phyloP scores from a whole-genome alignment of 1,140 invertebrate genomes.

The Trichogramma pretiosum region DNA sequence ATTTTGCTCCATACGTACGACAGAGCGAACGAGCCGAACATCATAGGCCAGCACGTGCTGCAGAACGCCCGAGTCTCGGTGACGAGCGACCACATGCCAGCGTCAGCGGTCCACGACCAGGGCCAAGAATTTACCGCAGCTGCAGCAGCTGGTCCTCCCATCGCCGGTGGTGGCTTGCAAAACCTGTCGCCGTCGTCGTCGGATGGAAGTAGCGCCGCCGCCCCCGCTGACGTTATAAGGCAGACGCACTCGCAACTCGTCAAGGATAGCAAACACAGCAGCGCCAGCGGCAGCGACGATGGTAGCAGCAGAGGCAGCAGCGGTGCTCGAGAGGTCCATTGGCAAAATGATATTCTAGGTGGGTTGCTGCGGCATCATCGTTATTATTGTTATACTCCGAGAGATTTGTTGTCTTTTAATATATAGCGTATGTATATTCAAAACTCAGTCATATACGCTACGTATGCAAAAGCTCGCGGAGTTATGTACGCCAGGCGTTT shows the following conservation, averaged over 20 bases:
- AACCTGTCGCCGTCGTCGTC: constrained; percentile 23
- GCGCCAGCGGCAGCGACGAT: too few relatives aligned
- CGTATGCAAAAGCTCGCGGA: too few relatives aligned
- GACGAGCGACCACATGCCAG: constrained; percentile 23
- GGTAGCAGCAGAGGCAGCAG: constrained; percentile 33
- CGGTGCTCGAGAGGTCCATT: constrained; percentile 32
- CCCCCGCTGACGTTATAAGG: constrained; percentile 22
- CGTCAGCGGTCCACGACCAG: constrained; percentile 8
- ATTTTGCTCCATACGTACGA: background rate
- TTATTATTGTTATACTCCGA: too few relatives aligned
- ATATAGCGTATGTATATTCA: too few relatives aligned
- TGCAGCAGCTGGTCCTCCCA: too few relatives aligned
- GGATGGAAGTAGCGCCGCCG: constrained; percentile 23
- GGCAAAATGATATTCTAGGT: constrained; percentile 28
- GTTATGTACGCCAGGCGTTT: too few relatives aligned
- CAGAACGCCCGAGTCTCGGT: constrained; percentile 26
- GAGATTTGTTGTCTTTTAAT: too few relatives aligned
- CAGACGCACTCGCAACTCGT: constrained; percentile 33
- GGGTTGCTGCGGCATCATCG: background rate
- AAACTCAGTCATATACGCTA: too few relatives aligned
- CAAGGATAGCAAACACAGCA: too few relatives aligned
- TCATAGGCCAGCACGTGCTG: constrained; percentile 33
- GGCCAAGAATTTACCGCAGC: too few relatives aligned
- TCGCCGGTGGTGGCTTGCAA: too few relatives aligned
- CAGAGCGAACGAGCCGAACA: constrained; percentile 37